A percentile compares a stretch with the other conserved stretches of the same genome.
phyloP scores from a whole-genome alignment of 2,113 vertebrate species.

The Oryctolagus cuniculus region mOryCun1.1 NC_091442.1:101614501-101615000 shows the following conservation, averaged over 20 bases:
- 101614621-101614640: too few relatives aligned
- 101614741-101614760: background rate
- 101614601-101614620: too few relatives aligned
- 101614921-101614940: slow-evolving; percentile 94
- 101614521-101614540: too few relatives aligned
- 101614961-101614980: slow-evolving; percentile 96
- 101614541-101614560: too few relatives aligned
- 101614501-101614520: too few relatives aligned
- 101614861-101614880: background rate
- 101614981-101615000: slow-evolving; percentile 92
- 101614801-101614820: slow-evolving; percentile 24
- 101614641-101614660: too few relatives aligned
- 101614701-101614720: too few relatives aligned
- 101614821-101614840: slow-evolving; percentile 43
- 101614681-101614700: too few relatives aligned
- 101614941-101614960: slow-evolving; percentile 95
- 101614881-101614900: slow-evolving; percentile 19
- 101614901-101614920: slow-evolving; percentile 96
- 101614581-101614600: too few relatives aligned
- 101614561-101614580: too few relatives aligned
- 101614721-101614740: background rate
- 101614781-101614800: slow-evolving; percentile 36
- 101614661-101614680: too few relatives aligned
- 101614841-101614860: slow-evolving; percentile 3
- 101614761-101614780: slow-evolving; percentile 23